Conservation (phyloP, 2,888 invertebrate genomes). For the Acronicta alni region DNA sequence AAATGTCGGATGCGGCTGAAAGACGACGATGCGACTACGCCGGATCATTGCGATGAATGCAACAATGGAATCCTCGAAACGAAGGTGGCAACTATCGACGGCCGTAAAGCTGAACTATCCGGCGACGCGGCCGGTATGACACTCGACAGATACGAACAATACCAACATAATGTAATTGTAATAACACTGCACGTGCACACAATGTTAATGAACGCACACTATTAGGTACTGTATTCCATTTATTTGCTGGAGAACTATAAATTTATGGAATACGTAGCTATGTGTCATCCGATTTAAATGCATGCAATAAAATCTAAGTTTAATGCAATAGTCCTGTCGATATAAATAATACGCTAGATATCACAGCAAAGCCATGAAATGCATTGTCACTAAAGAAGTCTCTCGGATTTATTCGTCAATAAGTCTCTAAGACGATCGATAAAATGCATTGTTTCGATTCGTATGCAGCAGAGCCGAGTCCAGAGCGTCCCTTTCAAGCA, state of each 20-base stretch:
- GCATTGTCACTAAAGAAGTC: constrained; percentile 52
- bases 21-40: constrained; percentile 80
- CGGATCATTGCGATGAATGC: constrained; percentile 86
- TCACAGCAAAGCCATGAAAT: constrained; percentile 48
- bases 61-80: constrained; percentile 86
- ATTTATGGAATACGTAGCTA: constrained; percentile 36
- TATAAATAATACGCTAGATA: constrained; percentile 50
- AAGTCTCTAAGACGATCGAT: constrained; percentile 69
- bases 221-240: constrained; percentile 60
- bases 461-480: constrained; percentile 45
- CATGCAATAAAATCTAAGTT: constrained; percentile 53
- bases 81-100: constrained; percentile 86
- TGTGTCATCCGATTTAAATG: constrained; percentile 45
- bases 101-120: constrained; percentile 78
- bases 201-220: constrained; percentile 58
- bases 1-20: constrained; percentile 86
- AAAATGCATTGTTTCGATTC: constrained; percentile 67
- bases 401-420: constrained; percentile 69
- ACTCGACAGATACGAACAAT: constrained; percentile 57
- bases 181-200: constrained; percentile 51
- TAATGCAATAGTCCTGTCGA: constrained; percentile 42
- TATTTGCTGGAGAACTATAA: constrained; percentile 38
- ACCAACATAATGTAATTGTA: constrained; percentile 55
- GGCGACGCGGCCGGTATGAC: constrained; percentile 58
- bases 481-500: constrained; percentile 60